Percentiles rank a stretch among this genome's conserved stretches.
phyloP scores from a whole-genome alignment of 2,888 invertebrate species.

The Apodemia mormo region DNA sequence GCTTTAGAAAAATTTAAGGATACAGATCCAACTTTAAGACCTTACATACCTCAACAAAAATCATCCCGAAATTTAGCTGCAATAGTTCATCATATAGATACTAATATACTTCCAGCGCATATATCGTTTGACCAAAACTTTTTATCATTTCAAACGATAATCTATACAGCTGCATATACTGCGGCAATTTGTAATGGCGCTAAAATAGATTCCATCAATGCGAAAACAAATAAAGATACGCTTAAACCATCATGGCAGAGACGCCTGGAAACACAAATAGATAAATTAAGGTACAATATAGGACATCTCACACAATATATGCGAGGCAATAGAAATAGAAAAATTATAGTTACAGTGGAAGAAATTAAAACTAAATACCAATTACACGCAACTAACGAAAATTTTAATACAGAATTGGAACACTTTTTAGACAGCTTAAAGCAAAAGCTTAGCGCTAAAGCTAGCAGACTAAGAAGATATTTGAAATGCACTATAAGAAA shows the following conservation, averaged over 20 bases:
- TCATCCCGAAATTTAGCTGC: too few species aligned
- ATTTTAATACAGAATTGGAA: not conserved
- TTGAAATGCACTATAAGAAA: too few species aligned
- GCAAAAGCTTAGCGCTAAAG: not conserved
- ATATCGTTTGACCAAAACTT: not conserved
- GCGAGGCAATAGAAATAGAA: constrained; percentile 24
- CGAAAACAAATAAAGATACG: not conserved
- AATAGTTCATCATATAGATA: too few species aligned
- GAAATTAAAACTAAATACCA: not conserved
- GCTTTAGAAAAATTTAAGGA: too few species aligned
- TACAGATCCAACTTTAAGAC: too few species aligned
- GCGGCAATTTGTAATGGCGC: constrained; percentile 20
- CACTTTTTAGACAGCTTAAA: not conserved
- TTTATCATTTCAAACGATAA: constrained; percentile 11
- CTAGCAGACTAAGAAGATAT: too few species aligned
- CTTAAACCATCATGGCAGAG: constrained; percentile 30
- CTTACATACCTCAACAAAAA: too few species aligned
- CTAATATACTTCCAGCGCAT: too few species aligned
- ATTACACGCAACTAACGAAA: not conserved
- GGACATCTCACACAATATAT: constrained; percentile 27
- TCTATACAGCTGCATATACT: constrained; percentile 24
- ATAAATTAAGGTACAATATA: constrained; percentile 26
- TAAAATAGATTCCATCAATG: not conserved
- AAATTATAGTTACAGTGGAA: not conserved
- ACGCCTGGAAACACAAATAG: constrained; percentile 28